Percentiles rank a stretch among this genome's conserved stretches.
Conservation (phyloP, 2,113 vertebrate genomes). For the Todiramphus chloris region DNA sequence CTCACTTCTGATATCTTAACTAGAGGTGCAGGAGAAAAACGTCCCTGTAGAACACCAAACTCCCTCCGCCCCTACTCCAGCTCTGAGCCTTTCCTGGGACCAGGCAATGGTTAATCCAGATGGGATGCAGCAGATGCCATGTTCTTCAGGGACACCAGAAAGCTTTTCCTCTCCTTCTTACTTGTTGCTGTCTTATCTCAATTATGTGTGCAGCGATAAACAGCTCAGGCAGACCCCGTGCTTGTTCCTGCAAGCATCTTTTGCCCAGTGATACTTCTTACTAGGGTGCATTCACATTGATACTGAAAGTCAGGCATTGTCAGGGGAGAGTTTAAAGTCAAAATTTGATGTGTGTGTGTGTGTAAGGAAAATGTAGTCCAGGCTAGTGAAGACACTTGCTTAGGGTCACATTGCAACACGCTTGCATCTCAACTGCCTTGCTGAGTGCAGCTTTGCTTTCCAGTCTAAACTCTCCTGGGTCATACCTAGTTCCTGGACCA, state of each 20-base stretch:
- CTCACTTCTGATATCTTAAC: conserved; percentile 65
- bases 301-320: not conserved
- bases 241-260: not conserved
- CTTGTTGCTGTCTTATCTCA: conserved; percentile 10
- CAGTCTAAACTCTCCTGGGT: not conserved
- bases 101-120: not conserved
- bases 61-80: not conserved
- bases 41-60: not conserved
- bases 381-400: not conserved
- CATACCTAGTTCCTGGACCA: not conserved
- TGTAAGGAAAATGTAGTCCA: not conserved
- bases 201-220: not conserved
- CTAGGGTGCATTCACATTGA: not conserved
- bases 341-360: not conserved
- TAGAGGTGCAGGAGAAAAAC: not conserved
- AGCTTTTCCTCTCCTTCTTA: not conserved
- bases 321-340: not conserved
- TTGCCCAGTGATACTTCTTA: not conserved
- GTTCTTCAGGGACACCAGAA: not conserved
- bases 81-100: not conserved
- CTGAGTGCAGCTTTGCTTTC: not conserved
- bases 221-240: not conserved
- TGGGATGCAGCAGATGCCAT: not conserved
- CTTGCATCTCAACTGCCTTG: not conserved
- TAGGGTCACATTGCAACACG: not conserved